Evolutionary conservation across 1,140 invertebrate species (phyloP).

Genomic region (Dufourea novaeangliae): DNA sequence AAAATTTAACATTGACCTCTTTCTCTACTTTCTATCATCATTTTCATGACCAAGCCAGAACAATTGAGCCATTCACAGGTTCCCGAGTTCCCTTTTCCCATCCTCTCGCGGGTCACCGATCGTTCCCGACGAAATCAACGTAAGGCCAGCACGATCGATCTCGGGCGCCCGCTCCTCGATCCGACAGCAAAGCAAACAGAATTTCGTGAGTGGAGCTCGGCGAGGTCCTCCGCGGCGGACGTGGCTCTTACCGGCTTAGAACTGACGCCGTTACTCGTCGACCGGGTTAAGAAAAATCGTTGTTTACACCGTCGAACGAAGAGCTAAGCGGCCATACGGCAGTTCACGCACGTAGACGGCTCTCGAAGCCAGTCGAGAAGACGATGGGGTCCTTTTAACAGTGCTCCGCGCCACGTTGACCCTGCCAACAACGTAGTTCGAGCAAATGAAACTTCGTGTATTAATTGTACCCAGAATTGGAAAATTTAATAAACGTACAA

Average conservation of each 20-base stretch:
- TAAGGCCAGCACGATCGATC: not conserved
- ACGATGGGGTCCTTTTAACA: not conserved
- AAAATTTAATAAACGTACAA: too few species aligned
- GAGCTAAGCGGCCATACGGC: not conserved
- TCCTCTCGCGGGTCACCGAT: too few species aligned
- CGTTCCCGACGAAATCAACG: not conserved
- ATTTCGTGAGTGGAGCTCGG: not conserved
- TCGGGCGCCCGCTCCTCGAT: not conserved
- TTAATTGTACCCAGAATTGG: too few species aligned
- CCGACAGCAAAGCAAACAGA: constrained; percentile 2
- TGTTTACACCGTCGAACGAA: constrained; percentile 25
- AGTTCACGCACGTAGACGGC: constrained; percentile 16
- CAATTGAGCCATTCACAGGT: too few species aligned
- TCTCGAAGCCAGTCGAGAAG: not conserved
- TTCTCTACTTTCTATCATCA: too few species aligned
- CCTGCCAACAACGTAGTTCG: too few species aligned
- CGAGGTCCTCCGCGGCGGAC: not conserved
- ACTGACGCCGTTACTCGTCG: not conserved
- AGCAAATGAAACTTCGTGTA: too few species aligned
- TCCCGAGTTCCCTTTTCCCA: too few species aligned
- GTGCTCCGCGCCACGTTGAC: too few species aligned
- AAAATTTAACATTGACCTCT: too few species aligned
- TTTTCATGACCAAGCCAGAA: too few species aligned
- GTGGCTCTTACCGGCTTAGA: not conserved
- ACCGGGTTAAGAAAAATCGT: constrained; percentile 18